A percentile compares a stretch with the other conserved stretches of the same genome.
Conservation (phyloP, 2,888 invertebrate genomes). For the Tetrapedia diversipes region DNA sequence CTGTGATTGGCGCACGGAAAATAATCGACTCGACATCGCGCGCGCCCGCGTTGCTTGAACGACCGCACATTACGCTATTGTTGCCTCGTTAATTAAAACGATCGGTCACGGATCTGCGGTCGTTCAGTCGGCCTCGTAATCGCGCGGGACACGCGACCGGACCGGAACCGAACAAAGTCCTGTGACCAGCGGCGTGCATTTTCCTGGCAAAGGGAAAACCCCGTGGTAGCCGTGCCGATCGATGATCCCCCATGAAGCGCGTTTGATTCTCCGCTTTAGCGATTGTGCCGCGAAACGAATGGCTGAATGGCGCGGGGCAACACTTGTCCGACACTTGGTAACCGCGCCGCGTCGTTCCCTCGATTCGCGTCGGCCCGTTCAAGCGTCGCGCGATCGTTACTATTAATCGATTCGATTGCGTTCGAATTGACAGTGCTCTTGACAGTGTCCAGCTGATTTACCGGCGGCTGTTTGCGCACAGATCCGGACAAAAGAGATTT, state of each 20-base stretch:
- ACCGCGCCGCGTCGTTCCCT: constrained; percentile 27
- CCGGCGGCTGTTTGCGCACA: constrained; percentile 45
- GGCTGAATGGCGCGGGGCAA: constrained; percentile 35
- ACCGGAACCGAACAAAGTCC: background rate
- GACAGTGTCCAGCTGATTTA: constrained; percentile 51
- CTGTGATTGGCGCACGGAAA: constrained; percentile 15
- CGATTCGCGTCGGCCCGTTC: constrained; percentile 53
- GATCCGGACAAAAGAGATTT: constrained; percentile 41
- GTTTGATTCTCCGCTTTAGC: constrained; percentile 55
- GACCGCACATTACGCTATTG: constrained; percentile 42
- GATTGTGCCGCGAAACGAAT: constrained; percentile 35
- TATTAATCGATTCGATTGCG: constrained; percentile 64
- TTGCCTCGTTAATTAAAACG: constrained; percentile 64
- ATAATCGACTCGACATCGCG: constrained; percentile 1
- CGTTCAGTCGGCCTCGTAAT: constrained; percentile 44
- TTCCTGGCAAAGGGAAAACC: constrained; percentile 23
- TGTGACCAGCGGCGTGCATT: background rate
- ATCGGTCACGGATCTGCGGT: constrained; percentile 59
- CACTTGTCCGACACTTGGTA: constrained; percentile 55
- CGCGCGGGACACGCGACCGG: constrained; percentile 15
- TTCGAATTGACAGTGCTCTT: constrained; percentile 61
- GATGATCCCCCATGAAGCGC: constrained; percentile 57
- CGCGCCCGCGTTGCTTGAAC: background rate
- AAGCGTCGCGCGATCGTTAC: constrained; percentile 52
- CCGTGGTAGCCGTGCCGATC: constrained; percentile 37